Evolutionary conservation across 2,797 vertebrate genomes (phyloP), one percentile per base, ranked within the genome.

Genomic region (Gadopsis marmoratus): DNA sequence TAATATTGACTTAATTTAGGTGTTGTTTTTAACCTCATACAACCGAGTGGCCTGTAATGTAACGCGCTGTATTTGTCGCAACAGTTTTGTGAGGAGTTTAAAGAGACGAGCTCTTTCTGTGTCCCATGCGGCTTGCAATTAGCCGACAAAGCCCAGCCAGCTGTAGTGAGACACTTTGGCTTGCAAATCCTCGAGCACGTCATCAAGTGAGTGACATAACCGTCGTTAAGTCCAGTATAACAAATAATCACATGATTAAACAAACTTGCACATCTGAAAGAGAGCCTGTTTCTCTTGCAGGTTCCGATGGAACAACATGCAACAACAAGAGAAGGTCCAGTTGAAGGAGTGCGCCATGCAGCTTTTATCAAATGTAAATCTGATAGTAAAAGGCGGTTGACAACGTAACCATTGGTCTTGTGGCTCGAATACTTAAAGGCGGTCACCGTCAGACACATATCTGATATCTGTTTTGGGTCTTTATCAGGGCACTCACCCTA

Each of bases 41-140:
- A n/a, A 54, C 19, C 2, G 1, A 7, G 10, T 21, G 43, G 21
- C n/a, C 0, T 60, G 21, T 67, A 16, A 67, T 41, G 7, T 69
- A 54, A 76, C 17, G 4, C 0, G 3, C 0, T 61, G 64, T 56
- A 2, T 77, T 53, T 83, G 56, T 54, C 13, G 7, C 48, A 39
- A 67, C 90, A 99, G 98, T 99, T 99, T 91, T 99, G 97, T 91
- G 98, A 99, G 86, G 97, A 98, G 54, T 99, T 99, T 94, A 99
- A 99, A 94, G 98, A 99, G 91, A 96, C 96, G 39, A 98, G 97
- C 80, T 93, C 96, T 6, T 93, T 97, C 41, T 98, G 97, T 85
- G 96, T 99, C 33, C 96, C 96, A 50, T 99, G 98, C 76, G 98
- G 97, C 76, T 94, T 99, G 89, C 96, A 95, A 87, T 86, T 99